phyloP scores from a whole-genome alignment of 1,140 invertebrate species.

The Drosophila subpulchrella region DNA sequence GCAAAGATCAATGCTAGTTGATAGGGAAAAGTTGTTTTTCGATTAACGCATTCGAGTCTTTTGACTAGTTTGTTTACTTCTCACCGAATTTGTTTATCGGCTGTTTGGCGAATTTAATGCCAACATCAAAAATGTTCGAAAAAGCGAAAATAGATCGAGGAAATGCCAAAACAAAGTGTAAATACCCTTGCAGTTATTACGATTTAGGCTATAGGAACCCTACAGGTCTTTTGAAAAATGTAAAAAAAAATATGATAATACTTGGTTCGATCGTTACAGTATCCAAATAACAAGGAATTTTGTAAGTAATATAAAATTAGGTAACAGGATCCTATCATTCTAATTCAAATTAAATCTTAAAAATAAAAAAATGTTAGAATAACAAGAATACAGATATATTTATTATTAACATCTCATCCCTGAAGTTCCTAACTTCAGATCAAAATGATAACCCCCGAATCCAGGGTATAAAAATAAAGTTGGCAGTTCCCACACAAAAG shows the following conservation, averaged over 20 bases:
- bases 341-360: too few relatives aligned
- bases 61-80: conserved; percentile 63
- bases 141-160: conserved; percentile 3
- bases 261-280: too few relatives aligned
- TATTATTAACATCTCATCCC: neutral
- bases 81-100: conserved; percentile 49
- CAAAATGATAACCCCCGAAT: neutral
- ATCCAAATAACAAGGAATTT: too few relatives aligned
- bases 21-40: conserved; percentile 61
- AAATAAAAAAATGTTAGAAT: too few relatives aligned
- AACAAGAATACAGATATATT: too few relatives aligned
- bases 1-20: conserved; percentile 65
- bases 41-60: conserved; percentile 35
- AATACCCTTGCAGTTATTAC: neutral
- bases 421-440: neutral
- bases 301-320: too few relatives aligned
- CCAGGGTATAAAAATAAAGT: conserved; percentile 20
- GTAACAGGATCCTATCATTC: too few relatives aligned
- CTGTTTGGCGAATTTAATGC: conserved; percentile 39
- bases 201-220: neutral
- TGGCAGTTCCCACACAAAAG: conserved; percentile 32
- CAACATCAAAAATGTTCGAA: conserved; percentile 33
- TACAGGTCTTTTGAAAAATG: too few relatives aligned
- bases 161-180: neutral
- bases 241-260: too few relatives aligned